phyloP scores from a whole-genome alignment of 2,113 vertebrate species.

The Emydura subglobosa region DNA sequence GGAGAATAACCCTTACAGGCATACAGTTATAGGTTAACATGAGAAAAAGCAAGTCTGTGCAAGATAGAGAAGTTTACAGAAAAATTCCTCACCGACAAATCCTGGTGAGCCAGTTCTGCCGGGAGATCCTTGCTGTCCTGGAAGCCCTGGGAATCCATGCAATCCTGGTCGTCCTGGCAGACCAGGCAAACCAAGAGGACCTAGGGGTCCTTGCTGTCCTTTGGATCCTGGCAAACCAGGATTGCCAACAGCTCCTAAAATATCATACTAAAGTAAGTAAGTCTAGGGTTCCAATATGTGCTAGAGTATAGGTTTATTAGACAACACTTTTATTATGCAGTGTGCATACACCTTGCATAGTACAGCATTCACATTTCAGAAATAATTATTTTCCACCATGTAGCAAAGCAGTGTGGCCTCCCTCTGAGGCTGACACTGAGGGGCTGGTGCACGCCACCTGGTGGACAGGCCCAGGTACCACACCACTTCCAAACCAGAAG shows the following conservation, averaged over 20 bases:
- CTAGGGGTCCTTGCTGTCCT: slow-evolving; percentile 83
- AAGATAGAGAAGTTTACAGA: not conserved
- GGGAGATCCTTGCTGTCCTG: slow-evolving; percentile 80
- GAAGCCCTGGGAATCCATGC: slow-evolving; percentile 81
- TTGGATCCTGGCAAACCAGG: slow-evolving; percentile 88
- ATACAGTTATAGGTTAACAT: not conserved
- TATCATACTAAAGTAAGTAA: not conserved
- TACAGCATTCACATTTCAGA: not conserved
- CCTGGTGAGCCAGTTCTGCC: slow-evolving; percentile 76
- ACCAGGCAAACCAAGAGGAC: slow-evolving; percentile 78
- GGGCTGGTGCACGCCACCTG: no score
- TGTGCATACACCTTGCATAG: rapidly evolving
- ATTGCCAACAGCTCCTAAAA: slow-evolving; percentile 83
- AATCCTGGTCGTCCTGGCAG: slow-evolving; percentile 78
- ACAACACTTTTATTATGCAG: not conserved
- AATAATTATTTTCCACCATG: not conserved
- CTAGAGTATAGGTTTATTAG: not conserved
- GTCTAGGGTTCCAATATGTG: not conserved
- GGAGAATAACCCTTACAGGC: not conserved
- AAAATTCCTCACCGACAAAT: slow-evolving; percentile 68
- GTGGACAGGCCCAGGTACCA: no score
- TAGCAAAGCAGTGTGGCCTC: no score
- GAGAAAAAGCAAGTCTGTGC: not conserved
- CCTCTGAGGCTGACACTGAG: no score
- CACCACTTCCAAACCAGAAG: no score